Evolutionary conservation across 2,797 vertebrate species (phyloP), one percentile per base, ranked within the genome.

Genomic region (Falco peregrinus): DNA sequence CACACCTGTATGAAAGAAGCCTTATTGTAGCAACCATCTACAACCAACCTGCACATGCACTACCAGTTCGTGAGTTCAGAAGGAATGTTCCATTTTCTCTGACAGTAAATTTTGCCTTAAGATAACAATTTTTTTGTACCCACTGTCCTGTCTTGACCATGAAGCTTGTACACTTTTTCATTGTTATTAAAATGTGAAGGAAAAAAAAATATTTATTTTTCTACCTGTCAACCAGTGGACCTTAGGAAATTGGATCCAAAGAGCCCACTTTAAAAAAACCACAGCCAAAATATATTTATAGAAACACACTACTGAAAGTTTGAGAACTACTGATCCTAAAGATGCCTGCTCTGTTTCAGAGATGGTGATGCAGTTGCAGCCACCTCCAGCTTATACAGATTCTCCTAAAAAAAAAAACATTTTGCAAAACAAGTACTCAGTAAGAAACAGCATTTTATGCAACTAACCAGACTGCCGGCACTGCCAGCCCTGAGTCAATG

Each of bases 1-100:
- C 99, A 99, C 99, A 99, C 99, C 99, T 99, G 99, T 99, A 98
- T 99, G 98, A 99, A 99, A 99, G 98, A 98, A 98, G 97, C 97
- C 98, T 98, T 98, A 99, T 98, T 99, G 98, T 98, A 98, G 98
- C 98, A 99, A 99, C 98, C 96, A 98, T 97, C 98, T 98, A 84
- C 97, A 97, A 98, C 98, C 98, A 98, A 98, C 98, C 98, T 98
- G 98, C 97, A 95, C 97, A 96, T 98, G 98, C 98, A 98, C 98
- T 98, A 98, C 97, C 96, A 96, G 98, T 98, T 98, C 74, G 94
- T 94, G 95, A 96, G 97, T 98, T 98, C 97, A 98, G 97, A 98
- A 98, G 97, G 97, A 98, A 98, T 89, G 96, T 92, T 97, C 96
- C 95, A 96, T 97, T 97, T 97, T 97, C 95, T 97, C 97, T 97